phyloP scores from a whole-genome alignment of 2,113 vertebrate genomes.

The Mesitornis unicolor region DNA sequence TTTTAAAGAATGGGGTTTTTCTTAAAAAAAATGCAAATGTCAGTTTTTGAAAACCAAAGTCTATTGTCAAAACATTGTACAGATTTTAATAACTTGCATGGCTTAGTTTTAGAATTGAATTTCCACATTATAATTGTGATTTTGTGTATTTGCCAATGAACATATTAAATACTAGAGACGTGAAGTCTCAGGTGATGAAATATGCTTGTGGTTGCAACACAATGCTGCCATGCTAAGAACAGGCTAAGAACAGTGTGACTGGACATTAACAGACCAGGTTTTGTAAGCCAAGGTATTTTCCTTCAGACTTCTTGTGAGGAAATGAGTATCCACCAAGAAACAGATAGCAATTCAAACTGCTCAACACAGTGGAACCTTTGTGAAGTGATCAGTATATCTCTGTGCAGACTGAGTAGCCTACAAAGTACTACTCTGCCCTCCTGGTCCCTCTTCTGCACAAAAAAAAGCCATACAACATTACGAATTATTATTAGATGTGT shows the following conservation, averaged over 20 bases:
- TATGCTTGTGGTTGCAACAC: neutral
- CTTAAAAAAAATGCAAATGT: neutral
- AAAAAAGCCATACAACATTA: neutral
- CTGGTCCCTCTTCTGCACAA: neutral
- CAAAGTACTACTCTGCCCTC: neutral
- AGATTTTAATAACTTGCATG: neutral
- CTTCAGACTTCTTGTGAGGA: neutral
- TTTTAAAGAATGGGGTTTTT: too few species aligned
- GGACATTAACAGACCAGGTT: neutral
- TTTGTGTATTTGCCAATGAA: neutral
- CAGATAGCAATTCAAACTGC: conserved; percentile 29
- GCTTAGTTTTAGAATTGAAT: neutral
- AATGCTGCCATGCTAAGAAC: neutral
- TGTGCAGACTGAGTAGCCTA: neutral
- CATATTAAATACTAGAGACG: neutral
- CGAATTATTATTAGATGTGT: neutral
- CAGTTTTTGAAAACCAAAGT: neutral
- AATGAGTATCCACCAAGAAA: neutral
- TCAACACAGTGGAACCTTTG: conserved; percentile 31
- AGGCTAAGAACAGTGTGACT: neutral
- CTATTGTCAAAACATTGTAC: neutral
- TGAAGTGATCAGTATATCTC: conserved; percentile 4
- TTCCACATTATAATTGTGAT: neutral
- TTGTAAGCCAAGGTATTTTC: conserved; percentile 11
- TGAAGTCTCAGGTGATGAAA: conserved; percentile 14